phyloP scores from a whole-genome alignment of 2,113 vertebrate species.

The Fulica atra region DNA sequence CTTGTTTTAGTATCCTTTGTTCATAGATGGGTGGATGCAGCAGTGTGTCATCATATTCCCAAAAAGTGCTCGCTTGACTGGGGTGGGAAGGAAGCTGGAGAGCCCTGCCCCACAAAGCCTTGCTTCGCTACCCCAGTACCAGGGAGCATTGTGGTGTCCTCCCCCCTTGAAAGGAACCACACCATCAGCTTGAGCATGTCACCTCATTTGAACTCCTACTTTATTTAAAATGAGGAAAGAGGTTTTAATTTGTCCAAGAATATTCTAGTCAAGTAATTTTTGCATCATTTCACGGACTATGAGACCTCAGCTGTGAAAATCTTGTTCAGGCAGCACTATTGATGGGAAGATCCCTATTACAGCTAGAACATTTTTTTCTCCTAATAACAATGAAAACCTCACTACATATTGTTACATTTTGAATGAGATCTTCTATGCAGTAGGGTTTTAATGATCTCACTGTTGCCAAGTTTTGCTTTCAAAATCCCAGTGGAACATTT shows the following conservation, averaged over 20 bases:
- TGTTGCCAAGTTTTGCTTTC: constrained; percentile 45
- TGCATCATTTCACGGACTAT: background rate
- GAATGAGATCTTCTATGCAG: constrained; percentile 22
- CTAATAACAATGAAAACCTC: background rate
- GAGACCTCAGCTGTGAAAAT: background rate
- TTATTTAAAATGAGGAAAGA: background rate
- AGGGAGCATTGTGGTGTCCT: fast-evolving
- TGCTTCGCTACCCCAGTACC: fast-evolving
- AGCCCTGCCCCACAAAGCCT: background rate
- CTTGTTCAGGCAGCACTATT: background rate
- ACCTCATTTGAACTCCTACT: constrained; percentile 29
- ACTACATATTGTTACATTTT: background rate
- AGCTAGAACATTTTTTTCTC: background rate
- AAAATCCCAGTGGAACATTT: constrained; percentile 14
- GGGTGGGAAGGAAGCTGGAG: background rate
- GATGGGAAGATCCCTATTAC: background rate
- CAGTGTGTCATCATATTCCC: background rate
- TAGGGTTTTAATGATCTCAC: constrained; percentile 29
- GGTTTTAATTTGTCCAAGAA: background rate
- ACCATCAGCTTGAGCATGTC: background rate
- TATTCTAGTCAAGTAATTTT: background rate
- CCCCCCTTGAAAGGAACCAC: background rate
- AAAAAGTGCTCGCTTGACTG: background rate
- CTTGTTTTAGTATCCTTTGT: background rate
- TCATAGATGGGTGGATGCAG: background rate